phyloP scores from a whole-genome alignment of 23 tunicate species.

The Clavelina lepadiformis region DNA sequence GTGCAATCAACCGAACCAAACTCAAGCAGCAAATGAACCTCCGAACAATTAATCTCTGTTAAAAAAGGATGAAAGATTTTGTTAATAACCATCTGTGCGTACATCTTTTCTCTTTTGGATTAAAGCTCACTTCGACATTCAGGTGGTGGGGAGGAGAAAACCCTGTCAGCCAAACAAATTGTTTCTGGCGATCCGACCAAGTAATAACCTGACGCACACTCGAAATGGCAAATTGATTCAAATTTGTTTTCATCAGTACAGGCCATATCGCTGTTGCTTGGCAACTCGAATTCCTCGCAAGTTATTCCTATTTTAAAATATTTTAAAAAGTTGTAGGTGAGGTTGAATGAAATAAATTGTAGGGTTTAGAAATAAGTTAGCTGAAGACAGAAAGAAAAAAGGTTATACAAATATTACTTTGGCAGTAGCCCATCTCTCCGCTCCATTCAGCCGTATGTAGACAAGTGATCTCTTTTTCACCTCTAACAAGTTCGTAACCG shows the following conservation, averaged over 20 bases:
- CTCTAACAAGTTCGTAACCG: constrained; percentile 47
- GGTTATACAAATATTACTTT: too few relatives aligned
- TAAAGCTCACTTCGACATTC: constrained; percentile 1
- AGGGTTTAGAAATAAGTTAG: too few relatives aligned
- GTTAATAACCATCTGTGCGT: background rate
- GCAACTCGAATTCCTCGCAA: constrained; percentile 15
- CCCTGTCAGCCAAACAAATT: constrained; percentile 27
- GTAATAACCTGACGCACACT: constrained; percentile 32
- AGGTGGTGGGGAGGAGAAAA: background rate
- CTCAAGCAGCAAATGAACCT: constrained; percentile 18
- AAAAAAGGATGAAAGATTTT: background rate
- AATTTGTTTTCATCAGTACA: constrained; percentile 25
- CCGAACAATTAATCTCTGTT: constrained; percentile 57
- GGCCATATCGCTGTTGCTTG: constrained; percentile 21
- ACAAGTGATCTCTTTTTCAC: constrained; percentile 9
- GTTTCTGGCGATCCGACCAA: constrained; percentile 10
- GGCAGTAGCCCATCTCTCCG: constrained; percentile 13
- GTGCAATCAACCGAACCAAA: constrained; percentile 51
- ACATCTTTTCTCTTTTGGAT: background rate
- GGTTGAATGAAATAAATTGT: too few relatives aligned
- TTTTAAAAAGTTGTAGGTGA: too few relatives aligned
- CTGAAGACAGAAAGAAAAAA: too few relatives aligned
- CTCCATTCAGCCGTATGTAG: constrained; percentile 21
- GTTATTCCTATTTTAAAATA: constrained; percentile 4
- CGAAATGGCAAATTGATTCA: constrained; percentile 37